Base-by-base conservation (phyloP, 2,888 invertebrate genomes). In the Graphium colonna region DNA sequence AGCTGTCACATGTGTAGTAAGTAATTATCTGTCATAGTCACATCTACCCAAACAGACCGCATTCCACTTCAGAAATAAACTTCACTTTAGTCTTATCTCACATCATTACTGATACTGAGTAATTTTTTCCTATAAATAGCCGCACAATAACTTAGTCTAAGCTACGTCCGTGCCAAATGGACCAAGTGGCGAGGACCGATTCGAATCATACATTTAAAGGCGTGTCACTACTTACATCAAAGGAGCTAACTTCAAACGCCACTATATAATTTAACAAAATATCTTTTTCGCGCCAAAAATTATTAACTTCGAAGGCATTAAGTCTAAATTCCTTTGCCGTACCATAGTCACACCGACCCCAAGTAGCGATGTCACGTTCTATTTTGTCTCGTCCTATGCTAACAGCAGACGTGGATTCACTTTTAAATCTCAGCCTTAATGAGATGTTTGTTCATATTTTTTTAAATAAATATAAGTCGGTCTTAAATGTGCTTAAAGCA, bases 151-250 rank as follows among this genome's bases (percentile, higher is more conserved):
- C 15, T 39, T 64, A 68, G 73, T 77, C 64, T 67, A 70, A 57
- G 58, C 63, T 68, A 64, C 69, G 69, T 82, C 77, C 71, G 72
- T 60, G 63, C 64, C 69, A 56, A 63, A 65, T 64, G 58, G 63
- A 66, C 64, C 68, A 69, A 77, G 78, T 74, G 80, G 77, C 67
- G 65, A 79, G 75, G 62, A 72, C 65, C 69, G 75, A 68, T 64
- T 67, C 79, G 73, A 82, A 82, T 82, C 85, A 82, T 68, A 73
- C 74, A 78, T 85, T 82, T 80, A 86, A 86, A 81, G 68, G 67
- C 78, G 79, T 79, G 82, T 81, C 82, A 79, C n/a, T n/a, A n/a
- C 75, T 73, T 71, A 80, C 75, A 84, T 88, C 87, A 88, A 87
- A 88, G n/a, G 66, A 63, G 64, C 66, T 73, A 63, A 82, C 79